Percentiles rank a stretch among this genome's conserved stretches.
These are phyloP conservation scores for Loripinus fragilis DNA, from an alignment of 2,888 invertebrate genomes.

Conservation along the genomic window DNA sequence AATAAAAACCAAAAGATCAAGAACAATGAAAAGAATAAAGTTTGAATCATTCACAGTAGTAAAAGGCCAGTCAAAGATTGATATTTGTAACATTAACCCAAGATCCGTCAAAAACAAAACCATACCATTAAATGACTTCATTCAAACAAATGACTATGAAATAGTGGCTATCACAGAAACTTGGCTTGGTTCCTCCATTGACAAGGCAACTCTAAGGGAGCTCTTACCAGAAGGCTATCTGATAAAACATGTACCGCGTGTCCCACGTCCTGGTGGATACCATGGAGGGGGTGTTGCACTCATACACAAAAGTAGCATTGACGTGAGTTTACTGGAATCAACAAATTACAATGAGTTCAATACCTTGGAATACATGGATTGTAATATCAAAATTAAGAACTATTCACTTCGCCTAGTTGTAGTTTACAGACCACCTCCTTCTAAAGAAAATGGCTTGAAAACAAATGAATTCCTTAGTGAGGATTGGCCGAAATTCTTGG, in stretches of 20 bases:
- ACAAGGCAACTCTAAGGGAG: constrained; percentile 31
- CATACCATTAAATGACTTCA: constrained; percentile 18
- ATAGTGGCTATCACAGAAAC: constrained; percentile 32
- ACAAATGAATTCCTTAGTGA: not conserved
- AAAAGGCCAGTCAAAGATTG: no score
- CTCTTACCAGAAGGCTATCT: constrained; percentile 25
- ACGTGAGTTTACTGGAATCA: constrained; percentile 8
- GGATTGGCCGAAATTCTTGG: not conserved
- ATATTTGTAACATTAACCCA: no score
- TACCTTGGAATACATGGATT: constrained; percentile 28
- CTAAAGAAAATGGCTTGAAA: not conserved
- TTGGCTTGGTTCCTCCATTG: constrained; percentile 18
- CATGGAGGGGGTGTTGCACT: constrained; percentile 28
- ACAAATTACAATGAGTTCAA: constrained; percentile 16
- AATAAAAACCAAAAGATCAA: not conserved
- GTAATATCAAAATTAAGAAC: constrained; percentile 7
- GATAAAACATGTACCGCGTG: constrained; percentile 24
- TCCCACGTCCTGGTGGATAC: constrained; percentile 3
- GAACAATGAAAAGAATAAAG: not conserved
- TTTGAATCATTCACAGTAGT: no score
- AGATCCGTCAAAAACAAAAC: constrained; percentile 30
- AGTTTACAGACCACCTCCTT: constrained; percentile 1
- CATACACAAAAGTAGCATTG: constrained; percentile 23
- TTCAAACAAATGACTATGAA: constrained; percentile 27
- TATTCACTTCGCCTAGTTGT: constrained; percentile 22